phyloP scores from a whole-genome alignment of 2,888 invertebrate genomes.

The Patella ulyssiponensis region DNA sequence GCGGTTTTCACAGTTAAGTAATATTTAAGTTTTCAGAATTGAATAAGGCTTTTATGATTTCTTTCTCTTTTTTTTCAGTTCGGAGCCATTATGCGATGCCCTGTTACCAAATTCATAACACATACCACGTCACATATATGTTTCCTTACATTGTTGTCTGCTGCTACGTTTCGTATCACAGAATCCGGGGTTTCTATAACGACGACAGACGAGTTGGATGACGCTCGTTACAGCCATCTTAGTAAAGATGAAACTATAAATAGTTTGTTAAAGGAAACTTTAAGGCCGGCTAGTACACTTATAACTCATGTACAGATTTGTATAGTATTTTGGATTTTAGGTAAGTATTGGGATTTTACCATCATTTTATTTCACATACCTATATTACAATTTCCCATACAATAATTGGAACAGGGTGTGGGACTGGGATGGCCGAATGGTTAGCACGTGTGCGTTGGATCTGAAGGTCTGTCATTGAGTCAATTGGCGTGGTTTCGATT shows the following conservation, averaged over 20 bases:
- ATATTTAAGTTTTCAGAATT: background rate
- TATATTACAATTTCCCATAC: too few relatives aligned
- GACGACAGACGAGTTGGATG: constrained; percentile 53
- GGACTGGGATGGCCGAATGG: too few relatives aligned
- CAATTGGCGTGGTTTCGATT: too few relatives aligned
- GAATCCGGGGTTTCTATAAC: constrained; percentile 61
- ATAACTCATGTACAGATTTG: constrained; percentile 72
- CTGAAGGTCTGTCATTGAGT: too few relatives aligned
- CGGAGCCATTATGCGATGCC: constrained; percentile 74
- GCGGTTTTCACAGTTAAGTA: too few relatives aligned
- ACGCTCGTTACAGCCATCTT: constrained; percentile 53
- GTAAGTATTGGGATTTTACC: constrained; percentile 46
- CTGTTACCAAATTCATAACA: constrained; percentile 82
- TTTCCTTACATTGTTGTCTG: constrained; percentile 78
- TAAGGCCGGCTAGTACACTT: constrained; percentile 70
- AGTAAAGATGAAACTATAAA: constrained; percentile 61
- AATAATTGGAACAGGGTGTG: too few relatives aligned
- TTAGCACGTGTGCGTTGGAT: too few relatives aligned
- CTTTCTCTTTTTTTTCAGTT: constrained; percentile 51
- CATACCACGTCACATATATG: constrained; percentile 79
- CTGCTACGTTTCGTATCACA: constrained; percentile 78
- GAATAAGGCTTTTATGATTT: background rate
- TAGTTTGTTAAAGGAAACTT: constrained; percentile 66
- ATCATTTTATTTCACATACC: too few relatives aligned
- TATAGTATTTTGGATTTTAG: constrained; percentile 72